Conservation (phyloP, 2,888 invertebrate genomes). For the Gnatocerus cornutus region DNA sequence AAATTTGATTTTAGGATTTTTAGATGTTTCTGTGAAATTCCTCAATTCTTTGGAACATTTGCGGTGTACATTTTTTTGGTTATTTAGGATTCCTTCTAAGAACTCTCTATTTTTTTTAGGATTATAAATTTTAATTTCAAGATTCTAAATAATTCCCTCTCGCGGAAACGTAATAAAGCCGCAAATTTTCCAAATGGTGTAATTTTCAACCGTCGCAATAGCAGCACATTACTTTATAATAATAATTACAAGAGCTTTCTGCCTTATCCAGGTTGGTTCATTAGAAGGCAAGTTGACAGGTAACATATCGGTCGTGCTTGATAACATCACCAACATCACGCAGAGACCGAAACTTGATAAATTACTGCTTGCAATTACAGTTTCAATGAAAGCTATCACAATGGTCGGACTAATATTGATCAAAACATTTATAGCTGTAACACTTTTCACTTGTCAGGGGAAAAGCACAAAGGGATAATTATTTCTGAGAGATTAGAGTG, state of each 20-base stretch:
- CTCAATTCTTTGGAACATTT: no score
- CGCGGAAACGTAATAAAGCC: no score
- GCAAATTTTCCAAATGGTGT: not conserved
- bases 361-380: conserved; percentile 42
- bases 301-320: conserved; percentile 39
- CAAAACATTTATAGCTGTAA: conserved; percentile 26
- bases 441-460: conserved; percentile 27
- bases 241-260: conserved; percentile 4
- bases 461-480: conserved; percentile 19
- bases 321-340: conserved; percentile 50
- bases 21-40: no score
- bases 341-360: conserved; percentile 35
- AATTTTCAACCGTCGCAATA: not conserved
- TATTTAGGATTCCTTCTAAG: no score
- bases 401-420: conserved; percentile 29
- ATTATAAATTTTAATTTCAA: no score
- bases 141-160: no score
- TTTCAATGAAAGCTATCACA: conserved; percentile 40
- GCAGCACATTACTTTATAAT: conserved; percentile 7
- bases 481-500: conserved; percentile 18
- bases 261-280: conserved; percentile 16
- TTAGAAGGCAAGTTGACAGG: conserved; percentile 36
- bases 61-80: no score
- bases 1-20: no score
- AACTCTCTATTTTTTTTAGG: no score